Conservation (phyloP, 1,140 invertebrate species). For the Planococcus citri region DNA sequence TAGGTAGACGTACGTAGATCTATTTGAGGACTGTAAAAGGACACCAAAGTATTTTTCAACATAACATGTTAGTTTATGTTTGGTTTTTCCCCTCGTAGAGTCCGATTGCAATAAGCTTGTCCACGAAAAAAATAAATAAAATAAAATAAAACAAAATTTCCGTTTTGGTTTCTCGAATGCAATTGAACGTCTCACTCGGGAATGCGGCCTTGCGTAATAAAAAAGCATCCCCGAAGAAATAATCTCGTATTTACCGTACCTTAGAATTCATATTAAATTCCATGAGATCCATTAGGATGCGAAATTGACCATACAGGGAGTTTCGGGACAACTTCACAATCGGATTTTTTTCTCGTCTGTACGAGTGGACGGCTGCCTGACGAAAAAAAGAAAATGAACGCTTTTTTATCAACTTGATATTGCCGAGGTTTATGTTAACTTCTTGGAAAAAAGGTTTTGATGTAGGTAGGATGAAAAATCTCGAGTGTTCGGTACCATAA, state of each 20-base stretch:
- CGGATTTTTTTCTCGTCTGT: too few species aligned
- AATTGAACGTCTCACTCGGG: constrained; percentile 5
- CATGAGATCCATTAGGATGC: constrained; percentile 1
- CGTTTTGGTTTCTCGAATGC: neutral
- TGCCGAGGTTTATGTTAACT: too few species aligned
- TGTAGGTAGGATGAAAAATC: too few species aligned
- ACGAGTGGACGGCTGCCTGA: too few species aligned
- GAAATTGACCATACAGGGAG: constrained; percentile 1
- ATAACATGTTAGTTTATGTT: neutral
- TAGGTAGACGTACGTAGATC: too few species aligned
- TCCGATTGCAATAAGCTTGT: neutral
- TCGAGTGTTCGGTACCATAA: too few species aligned
- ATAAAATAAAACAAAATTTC: neutral
- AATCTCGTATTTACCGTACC: constrained; percentile 6
- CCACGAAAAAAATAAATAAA: neutral
- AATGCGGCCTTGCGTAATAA: neutral
- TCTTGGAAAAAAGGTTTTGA: too few species aligned
- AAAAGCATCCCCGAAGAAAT: neutral
- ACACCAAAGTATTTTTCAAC: neutral
- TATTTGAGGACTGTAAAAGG: too few species aligned
- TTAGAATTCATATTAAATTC: neutral
- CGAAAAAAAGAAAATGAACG: too few species aligned
- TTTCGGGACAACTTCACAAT: neutral
- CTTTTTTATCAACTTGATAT: too few species aligned
- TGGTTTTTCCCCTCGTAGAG: neutral